Evolutionary conservation across 2,888 invertebrate species (phyloP), one percentile per base, ranked within the genome.

Genomic region (Pycnomerus fuliginosus): DNA sequence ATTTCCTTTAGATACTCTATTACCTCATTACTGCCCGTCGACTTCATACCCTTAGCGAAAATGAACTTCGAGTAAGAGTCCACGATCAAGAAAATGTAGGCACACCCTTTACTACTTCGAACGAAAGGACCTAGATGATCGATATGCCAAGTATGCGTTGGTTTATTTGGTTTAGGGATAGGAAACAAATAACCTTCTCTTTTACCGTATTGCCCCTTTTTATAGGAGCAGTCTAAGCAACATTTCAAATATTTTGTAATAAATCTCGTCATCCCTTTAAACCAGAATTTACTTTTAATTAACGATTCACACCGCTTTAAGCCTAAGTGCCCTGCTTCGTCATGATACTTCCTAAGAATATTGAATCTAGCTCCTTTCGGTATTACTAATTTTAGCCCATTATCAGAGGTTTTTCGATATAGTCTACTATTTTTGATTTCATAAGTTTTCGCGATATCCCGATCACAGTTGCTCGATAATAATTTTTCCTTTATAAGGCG

Each of bases 141-240:
- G 13, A 53, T 46, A 39, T 53, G 53, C 41, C 46, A 44, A 3
- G 53, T 53, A 14, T 44, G 28, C 7, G 50, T 11, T 8, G 50
- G 50, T 13, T 37, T 24, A 7, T 3, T 13, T 20, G 47, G 37
- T 38, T 52, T 50, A 14, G 12, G 20, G 16, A 67, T 65, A 2
- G 60, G 53, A 30, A 63, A 55, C 10, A 65, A 36, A n/a, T 45
- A 34, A 13, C 62, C 65, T 16, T 52, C 53, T 16, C 50, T 54
- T 16, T 51, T 49, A 10, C 53, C 57, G 8, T 43, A 16, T 1
- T 20, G 11, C 1, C 38, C 11, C 38, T 63, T 62, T 34, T 48
- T 55, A 17, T 61, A 61, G 3, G 61, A 17, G 29, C 61, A 68
- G 3, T 59, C 47, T 4, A 67, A 38, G 39, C 64, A 67, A 5